Base-by-base conservation (phyloP, 2,113 vertebrate species). In the Phylloscopus trochiloides region DNA sequence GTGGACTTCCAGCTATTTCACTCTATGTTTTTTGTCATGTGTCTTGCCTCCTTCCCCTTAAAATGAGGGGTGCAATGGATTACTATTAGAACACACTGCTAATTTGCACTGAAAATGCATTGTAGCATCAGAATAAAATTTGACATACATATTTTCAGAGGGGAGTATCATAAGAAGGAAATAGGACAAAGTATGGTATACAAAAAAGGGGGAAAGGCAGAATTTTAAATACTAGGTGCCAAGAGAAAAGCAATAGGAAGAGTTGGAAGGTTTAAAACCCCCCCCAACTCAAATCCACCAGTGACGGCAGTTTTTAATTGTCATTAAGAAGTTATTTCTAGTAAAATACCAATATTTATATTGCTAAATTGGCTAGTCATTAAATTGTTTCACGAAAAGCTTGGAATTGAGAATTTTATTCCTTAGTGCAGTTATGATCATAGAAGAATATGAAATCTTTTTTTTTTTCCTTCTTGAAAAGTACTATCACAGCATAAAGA, bases 21-120 rank as follows among this genome's bases (percentile, higher is more conserved):
- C 90, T 97, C 92, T 96, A 43, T 86, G 95, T 67, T 96, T 97
- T 94, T 96, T 92, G 88, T 97, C 94, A 97, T 97, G 88, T 86
- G 96, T 95, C 91, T 96, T 94, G 74, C 88, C 92, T 95, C 92
- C 83, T 96, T 97, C 92, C 83, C 97, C 97, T 97, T 97, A 88
- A 97, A 97, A 96, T 6, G 13, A 97, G 72, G 59, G 45, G 58
- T 95, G 70, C 78, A 97, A 75, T 48, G 61, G 50, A 86, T 97
- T 92, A 97, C 52, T 93, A 59, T 94, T 78, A 72, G 88, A 94
- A 63, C n/a, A 78, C 25, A 59, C 12, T 43, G 21, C 74, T 94
- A 48, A 90, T 92, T 92, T 77, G n/a, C 57, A 74, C 36, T 88
- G 77, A 86, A 93, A 93, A 93, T 59, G 36, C 21, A 36, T 57